phyloP scores from a whole-genome alignment of 2,888 invertebrate genomes.

The Drosophila paramelanica region DNA sequence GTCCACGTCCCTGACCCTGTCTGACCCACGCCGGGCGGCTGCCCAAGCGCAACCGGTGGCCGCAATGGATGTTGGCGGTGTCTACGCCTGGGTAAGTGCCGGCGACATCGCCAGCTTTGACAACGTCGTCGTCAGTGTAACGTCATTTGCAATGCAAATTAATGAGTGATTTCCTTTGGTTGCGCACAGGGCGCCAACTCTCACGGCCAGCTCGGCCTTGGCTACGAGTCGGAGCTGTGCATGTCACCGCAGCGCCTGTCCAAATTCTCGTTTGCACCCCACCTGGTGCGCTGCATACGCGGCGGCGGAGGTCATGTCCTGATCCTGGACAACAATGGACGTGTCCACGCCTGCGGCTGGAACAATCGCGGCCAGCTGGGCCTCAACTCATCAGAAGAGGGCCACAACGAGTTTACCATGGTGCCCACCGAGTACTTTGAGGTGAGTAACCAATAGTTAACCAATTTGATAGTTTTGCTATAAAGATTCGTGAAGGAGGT shows the following conservation, averaged over 20 bases:
- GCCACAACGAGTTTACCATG: conserved; percentile 83
- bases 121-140: not conserved
- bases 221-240: conserved; percentile 88
- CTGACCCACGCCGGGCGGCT: not conserved
- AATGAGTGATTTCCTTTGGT: conserved; percentile 74
- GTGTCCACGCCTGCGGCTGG: conserved; percentile 91
- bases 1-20: conserved; percentile 7
- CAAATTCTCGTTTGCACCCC: conserved; percentile 79
- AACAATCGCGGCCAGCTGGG: conserved; percentile 91
- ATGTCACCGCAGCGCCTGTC: conserved; percentile 86
- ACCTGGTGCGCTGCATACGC: conserved; percentile 87
- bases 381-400: conserved; percentile 75
- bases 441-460: conserved; percentile 33
- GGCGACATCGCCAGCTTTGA: conserved; percentile 17
- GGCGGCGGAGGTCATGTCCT: conserved; percentile 93
- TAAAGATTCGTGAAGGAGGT: conserved; percentile 85
- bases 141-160: conserved; percentile 77
- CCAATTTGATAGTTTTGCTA: not conserved
- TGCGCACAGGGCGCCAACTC: conserved; percentile 91
- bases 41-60: conserved; percentile 64
- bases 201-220: conserved; percentile 92
- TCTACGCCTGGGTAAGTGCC: conserved; percentile 68
- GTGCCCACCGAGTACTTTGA: conserved; percentile 86
- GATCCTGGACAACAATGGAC: conserved; percentile 88
- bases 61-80: conserved; percentile 55